Conservation (phyloP, 1,140 invertebrate species). For the Nymphalis io region DNA sequence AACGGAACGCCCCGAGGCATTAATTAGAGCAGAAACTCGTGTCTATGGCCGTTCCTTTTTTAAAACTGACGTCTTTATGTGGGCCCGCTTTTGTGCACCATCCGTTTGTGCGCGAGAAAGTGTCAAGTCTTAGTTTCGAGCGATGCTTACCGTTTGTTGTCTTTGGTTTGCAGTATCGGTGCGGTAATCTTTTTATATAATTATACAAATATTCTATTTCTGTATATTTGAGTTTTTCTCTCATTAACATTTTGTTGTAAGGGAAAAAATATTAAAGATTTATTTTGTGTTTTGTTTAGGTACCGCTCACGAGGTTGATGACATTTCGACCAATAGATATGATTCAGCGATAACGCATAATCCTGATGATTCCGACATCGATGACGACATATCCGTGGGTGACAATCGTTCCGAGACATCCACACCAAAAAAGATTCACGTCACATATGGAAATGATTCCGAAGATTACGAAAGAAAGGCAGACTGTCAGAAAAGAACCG, state of each 20-base stretch:
- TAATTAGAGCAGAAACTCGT: conserved; percentile 79
- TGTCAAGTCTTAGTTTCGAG: conserved; percentile 67
- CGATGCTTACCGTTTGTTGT: conserved; percentile 61
- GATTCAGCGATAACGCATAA: conserved; percentile 53
- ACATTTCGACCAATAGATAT: conserved; percentile 42
- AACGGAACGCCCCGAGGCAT: conserved; percentile 76
- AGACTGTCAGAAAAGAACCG: conserved; percentile 42
- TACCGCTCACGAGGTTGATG: conserved; percentile 50
- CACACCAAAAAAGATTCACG: conserved; percentile 54
- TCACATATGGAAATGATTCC: conserved; percentile 44
- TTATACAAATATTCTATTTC: conserved; percentile 20
- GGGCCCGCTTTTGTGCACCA: conserved; percentile 65
- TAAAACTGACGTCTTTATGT: conserved; percentile 75
- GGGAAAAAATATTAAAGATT: not conserved
- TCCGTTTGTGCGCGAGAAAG: conserved; percentile 59
- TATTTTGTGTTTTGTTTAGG: conserved; percentile 43
- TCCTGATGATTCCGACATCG: conserved; percentile 57
- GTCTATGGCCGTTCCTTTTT: conserved; percentile 75
- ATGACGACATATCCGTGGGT: conserved; percentile 76
- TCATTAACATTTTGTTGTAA: not conserved
- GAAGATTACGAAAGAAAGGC: conserved; percentile 42
- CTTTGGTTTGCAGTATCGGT: conserved; percentile 37
- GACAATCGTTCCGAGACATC: conserved; percentile 73
- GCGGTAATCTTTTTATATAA: conserved; percentile 31
- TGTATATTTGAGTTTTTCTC: not conserved